These are phyloP conservation scores for Axinella damicornis DNA, from an alignment of 37 sponge, comb jelly and placozoan genomes.

Conservation along the genomic window DNA sequence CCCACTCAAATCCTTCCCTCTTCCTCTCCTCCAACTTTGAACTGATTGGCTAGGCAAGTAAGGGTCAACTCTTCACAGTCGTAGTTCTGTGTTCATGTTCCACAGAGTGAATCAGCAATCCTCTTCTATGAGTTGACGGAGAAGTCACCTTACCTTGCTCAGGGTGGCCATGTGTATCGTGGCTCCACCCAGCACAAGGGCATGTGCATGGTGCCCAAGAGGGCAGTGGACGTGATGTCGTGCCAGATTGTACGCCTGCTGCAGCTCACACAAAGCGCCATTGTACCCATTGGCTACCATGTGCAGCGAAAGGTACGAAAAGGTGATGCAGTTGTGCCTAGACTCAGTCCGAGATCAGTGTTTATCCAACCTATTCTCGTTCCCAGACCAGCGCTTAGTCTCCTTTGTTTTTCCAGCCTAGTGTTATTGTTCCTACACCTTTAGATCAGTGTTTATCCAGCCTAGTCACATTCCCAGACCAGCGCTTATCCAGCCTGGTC, in stretches of 20 bases:
- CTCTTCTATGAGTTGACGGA: conserved; percentile 61
- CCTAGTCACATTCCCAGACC: background rate
- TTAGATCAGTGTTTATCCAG: background rate
- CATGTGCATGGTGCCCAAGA: conserved; percentile 81
- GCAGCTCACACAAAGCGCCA: conserved; percentile 78
- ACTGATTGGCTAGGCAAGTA: no score
- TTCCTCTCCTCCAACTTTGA: no score
- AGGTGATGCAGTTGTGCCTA: background rate
- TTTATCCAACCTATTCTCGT: no score
- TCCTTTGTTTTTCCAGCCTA: no score
- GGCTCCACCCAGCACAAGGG: conserved; percentile 63
- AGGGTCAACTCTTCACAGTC: no score
- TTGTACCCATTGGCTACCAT: conserved; percentile 78
- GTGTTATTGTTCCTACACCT: background rate
- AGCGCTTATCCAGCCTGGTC: no score
- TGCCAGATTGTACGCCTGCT: conserved; percentile 82
- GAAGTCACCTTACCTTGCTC: conserved; percentile 47
- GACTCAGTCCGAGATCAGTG: background rate
- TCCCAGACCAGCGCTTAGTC: background rate
- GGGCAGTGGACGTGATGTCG: conserved; percentile 79
- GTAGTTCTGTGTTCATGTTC: no score
- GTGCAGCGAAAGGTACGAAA: conserved; percentile 82
- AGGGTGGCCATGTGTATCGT: conserved; percentile 60
- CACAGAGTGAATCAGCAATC: conserved; percentile 63
- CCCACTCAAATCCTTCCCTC: no score